Evolutionary conservation across 1,140 invertebrate species (phyloP).

Genomic region (Littorina saxatilis): DNA sequence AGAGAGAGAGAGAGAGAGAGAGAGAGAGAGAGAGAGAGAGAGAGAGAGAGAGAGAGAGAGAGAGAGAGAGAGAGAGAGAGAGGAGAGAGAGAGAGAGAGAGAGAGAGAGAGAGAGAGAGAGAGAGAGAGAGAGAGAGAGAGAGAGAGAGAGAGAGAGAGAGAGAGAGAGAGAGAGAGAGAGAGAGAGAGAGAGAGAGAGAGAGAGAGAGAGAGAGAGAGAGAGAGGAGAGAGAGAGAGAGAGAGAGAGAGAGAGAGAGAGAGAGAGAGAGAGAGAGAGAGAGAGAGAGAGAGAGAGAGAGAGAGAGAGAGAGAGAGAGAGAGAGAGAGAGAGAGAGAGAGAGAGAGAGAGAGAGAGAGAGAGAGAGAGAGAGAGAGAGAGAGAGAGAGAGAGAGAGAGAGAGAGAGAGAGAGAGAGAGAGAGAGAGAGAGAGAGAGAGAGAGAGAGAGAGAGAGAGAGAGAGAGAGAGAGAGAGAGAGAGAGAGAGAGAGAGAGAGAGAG

Average conservation of each 20-base stretch:
- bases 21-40: background rate
- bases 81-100: conserved; percentile 3
- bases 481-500: too few relatives aligned
- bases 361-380: background rate
- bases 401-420: background rate
- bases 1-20: conserved; percentile 5
- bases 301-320: background rate
- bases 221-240: background rate
- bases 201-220: conserved; percentile 5
- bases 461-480: background rate
- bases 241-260: background rate
- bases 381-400: conserved; percentile 3
- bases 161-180: background rate
- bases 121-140: background rate
- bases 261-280: background rate
- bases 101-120: conserved; percentile 10
- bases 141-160: conserved; percentile 2
- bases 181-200: background rate
- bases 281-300: background rate
- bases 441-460: background rate
- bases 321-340: background rate
- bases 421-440: too few relatives aligned
- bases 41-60: background rate
- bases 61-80: background rate
- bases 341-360: background rate